Base-by-base conservation (phyloP, 2,888 invertebrate species). In the Capitulum mitella region DNA sequence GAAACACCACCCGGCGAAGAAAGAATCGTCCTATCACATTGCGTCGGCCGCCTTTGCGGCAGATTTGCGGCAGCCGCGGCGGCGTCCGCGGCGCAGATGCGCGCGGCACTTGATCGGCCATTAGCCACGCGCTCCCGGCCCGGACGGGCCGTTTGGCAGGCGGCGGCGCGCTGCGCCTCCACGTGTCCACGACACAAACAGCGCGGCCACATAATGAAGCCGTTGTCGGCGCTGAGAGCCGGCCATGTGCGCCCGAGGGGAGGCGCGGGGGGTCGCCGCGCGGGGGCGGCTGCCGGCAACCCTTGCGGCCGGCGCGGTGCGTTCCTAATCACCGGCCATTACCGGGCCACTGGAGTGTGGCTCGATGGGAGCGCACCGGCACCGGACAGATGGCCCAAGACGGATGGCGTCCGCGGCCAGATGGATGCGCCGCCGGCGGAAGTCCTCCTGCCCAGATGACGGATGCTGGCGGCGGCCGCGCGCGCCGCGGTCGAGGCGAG, bases 341-440 rank as follows among this genome's bases (percentile, higher is more conserved):
- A 70, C 8, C 40, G 40, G 70, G 10, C 40, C 16, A 26, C 58
- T 64, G 64, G 64, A 29, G 64, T 34, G 64, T 64, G 70, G 8
- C 19, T 12, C 37, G 70, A 40, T 70, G 70, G 70, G 70, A 70
- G 70, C 70, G 22, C 37, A 22, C 12, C 37, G 70, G 22, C 70
- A 26, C 26, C 70, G 40, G 22, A 10, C 70, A 70, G 70, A 29
- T 70, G 70, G 70, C 40, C 37, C 37, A 37, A 70, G 70, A 70
- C 70, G 40, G 70, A 70, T 70, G 29, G 26, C 70, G 40, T 40
- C 70, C 70, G 70, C 37, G 26, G 1, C 26, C 29, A 29, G 70
- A 70, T 70, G 70, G 70, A 70, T 70, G 37, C 70, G 70, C 40
- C 19, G 64, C 6, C 64, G 64, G 19, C 64, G 70, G 70, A 70